Base-by-base conservation (phyloP, 2,888 invertebrate species). In the Tetragnatha montana region DNA sequence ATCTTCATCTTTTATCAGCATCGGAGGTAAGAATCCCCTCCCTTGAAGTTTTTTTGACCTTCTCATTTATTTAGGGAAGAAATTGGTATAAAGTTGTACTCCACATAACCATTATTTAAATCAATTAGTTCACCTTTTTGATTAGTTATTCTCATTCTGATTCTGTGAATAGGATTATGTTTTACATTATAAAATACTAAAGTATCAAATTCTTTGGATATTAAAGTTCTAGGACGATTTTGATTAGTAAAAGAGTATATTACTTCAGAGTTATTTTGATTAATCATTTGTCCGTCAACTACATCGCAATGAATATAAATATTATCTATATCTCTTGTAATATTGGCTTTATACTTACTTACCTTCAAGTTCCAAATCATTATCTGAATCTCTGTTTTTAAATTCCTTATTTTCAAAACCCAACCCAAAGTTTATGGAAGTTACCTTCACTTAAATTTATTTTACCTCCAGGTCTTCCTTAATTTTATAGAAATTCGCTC, bases 231-330 rank as follows among this genome's bases (percentile, higher is more conserved):
- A n/a, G n/a, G n/a, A n/a, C n/a, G n/a, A n/a, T n/a, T n/a, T n/a
- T n/a, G n/a, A n/a, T n/a, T n/a, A n/a, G n/a, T n/a, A n/a, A n/a
- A n/a, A n/a, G n/a, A n/a, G n/a, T n/a, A n/a, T n/a, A n/a, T n/a
- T n/a, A 75, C 75, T 19, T 83, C 22, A 1, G 82, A 74, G 14
- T 22, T 8, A 22, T 14, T 35, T 6, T 51, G 1, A 60, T 82
- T 71, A 14, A 82, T 82, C n/a, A 74, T 74, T 22, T 51, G 10
- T 60, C 75, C 74, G 0, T 82, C 12, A 17, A 60, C 82, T 6
- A 60, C 51, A 82, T 68, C 82, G 8, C 74, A 82, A 2, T 83
- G 82, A 74, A 74, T 75, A 60, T 83, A 83, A 74, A 83, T 83
- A 35, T n/a, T 75, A 68, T 75, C 19, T 19, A 60, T 75, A 74